Evolutionary conservation across 2,113 vertebrate genomes (phyloP).

Genomic region (Myodes glareolus): DNA sequence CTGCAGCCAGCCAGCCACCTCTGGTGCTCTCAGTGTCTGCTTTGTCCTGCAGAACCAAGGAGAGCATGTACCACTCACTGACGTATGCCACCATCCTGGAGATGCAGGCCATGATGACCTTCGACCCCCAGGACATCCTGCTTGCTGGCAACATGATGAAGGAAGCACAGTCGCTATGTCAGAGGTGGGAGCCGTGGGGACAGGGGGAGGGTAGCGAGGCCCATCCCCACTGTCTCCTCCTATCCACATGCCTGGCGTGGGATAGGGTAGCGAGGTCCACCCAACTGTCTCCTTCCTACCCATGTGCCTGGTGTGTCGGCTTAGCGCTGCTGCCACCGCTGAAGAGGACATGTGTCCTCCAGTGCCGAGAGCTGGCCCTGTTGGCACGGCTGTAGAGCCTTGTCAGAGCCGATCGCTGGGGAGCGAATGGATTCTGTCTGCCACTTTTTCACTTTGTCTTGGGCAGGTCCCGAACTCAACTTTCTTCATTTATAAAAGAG

Average conservation of each 20-base stretch:
- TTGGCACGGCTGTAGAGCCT: neutral
- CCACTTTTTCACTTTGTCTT: neutral
- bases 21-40: neutral
- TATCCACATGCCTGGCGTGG: neutral
- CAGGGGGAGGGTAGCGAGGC: neutral
- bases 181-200: conserved; percentile 86
- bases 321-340: neutral
- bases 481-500: conserved; percentile 1
- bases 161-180: conserved; percentile 94
- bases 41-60: conserved; percentile 90
- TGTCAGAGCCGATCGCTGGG: neutral
- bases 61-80: conserved; percentile 98
- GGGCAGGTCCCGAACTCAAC: neutral
- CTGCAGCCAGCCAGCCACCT: neutral
- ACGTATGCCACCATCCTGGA: conserved; percentile 97
- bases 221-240: neutral
- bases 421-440: neutral
- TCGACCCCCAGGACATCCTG: conserved; percentile 95
- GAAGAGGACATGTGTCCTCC: neutral
- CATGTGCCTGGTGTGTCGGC: neutral
- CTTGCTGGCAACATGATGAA: conserved; percentile 96
- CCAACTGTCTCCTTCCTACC: neutral
- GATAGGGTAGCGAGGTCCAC: neutral
- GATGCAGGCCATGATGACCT: conserved; percentile 99
- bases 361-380: neutral